These are phyloP conservation scores for Heliconius hewitsoni DNA, from an alignment of 1,140 invertebrate species.

Conservation along the genomic window DNA sequence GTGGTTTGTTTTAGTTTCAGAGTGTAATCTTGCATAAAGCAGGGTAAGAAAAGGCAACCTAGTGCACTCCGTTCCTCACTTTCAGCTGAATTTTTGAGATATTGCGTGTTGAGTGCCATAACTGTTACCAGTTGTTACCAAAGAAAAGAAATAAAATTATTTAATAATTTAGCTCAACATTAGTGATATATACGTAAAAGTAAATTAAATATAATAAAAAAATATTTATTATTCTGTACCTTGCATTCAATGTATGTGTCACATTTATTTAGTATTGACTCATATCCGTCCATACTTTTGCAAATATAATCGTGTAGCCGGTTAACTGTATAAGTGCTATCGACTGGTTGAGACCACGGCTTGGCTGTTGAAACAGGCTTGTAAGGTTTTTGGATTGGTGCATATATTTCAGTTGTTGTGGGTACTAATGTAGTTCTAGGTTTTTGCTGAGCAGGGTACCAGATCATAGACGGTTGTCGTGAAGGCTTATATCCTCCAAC, in stretches of 20 bases:
- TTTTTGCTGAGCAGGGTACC: background rate
- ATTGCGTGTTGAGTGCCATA: no score
- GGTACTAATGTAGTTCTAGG: background rate
- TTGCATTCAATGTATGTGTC: slow-evolving; percentile 59
- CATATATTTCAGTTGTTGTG: slow-evolving; percentile 10
- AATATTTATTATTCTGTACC: slow-evolving; percentile 40
- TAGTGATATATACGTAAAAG: background rate
- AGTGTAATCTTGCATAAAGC: no score
- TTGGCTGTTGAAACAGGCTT: background rate
- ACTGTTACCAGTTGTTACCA: no score
- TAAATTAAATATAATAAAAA: background rate
- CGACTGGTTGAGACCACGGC: background rate
- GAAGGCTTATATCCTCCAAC: background rate
- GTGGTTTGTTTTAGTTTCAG: no score
- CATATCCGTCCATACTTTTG: slow-evolving; percentile 44
- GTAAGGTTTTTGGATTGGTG: background rate
- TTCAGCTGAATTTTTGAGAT: no score
- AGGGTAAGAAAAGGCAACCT: no score
- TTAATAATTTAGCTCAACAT: no score
- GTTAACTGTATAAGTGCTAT: background rate
- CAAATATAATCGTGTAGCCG: slow-evolving; percentile 45
- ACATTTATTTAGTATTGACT: slow-evolving; percentile 48
- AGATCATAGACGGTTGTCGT: background rate
- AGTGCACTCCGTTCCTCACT: no score
- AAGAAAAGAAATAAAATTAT: no score